A percentile compares a stretch with the other conserved stretches of the same genome.
Conservation (phyloP, 1,140 invertebrate genomes). For the Colletes latitarsis region DNA sequence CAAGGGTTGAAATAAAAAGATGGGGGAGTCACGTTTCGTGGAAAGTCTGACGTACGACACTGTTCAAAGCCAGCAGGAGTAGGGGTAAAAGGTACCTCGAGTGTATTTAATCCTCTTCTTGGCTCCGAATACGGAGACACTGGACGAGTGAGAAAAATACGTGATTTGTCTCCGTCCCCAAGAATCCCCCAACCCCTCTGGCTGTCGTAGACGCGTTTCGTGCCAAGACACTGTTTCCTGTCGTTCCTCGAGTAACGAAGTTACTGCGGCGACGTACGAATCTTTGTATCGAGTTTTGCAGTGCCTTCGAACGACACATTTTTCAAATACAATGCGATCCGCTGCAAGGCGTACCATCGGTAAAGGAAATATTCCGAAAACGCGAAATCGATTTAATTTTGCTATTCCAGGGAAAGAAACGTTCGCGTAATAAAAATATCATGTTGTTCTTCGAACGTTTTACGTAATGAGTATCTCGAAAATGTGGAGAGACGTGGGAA, state of each 20-base stretch:
- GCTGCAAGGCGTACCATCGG: no score
- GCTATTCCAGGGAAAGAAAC: no score
- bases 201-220: slow-evolving; percentile 1
- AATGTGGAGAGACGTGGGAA: no score
- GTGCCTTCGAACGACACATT: background rate
- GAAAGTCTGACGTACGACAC: slow-evolving; percentile 22
- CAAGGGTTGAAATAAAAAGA: background rate
- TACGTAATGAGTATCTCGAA: no score
- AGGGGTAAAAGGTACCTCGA: background rate
- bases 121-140: slow-evolving; percentile 20
- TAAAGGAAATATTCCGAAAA: no score
- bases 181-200: background rate
- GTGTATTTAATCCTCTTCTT: slow-evolving; percentile 42
- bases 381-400: no score
- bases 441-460: no score
- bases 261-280: background rate
- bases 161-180: slow-evolving; percentile 36
- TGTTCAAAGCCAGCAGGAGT: background rate
- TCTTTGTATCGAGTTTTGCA: background rate
- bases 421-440: no score
- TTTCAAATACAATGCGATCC: background rate
- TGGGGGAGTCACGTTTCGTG: slow-evolving; percentile 12
- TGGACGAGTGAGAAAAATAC: slow-evolving; percentile 32
- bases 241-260: background rate
- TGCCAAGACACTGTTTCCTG: slow-evolving; percentile 33